Evolutionary conservation across 2,797 vertebrate genomes (phyloP), one percentile per base, ranked within the genome.

Genomic region (Chanos chanos): DNA sequence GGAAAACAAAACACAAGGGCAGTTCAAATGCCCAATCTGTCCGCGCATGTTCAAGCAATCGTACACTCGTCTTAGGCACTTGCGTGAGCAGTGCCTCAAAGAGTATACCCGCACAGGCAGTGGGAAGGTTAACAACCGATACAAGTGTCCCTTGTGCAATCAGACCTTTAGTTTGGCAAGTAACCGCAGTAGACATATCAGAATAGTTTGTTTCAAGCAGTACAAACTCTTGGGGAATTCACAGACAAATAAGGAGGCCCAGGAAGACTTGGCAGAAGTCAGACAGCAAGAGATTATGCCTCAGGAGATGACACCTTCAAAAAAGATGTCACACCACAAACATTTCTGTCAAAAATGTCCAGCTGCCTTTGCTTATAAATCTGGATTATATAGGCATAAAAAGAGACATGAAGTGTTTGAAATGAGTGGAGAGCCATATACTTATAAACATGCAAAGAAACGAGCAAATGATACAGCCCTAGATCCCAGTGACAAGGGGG

Each of bases 321-420:
- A 55, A 1, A 5, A n/a, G 15, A 2, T 9, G 5, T 52, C 15
- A 27, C 33, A 12, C 18, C 82, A 80, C 63, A 83, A 81, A 71
- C n/a, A n/a, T n/a, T n/a, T n/a, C n/a, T 91, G 90, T 70, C 76
- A 34, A 62, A 58, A 81, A 22, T 91, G 90, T 68, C 83, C 87
- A 9, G 83, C 86, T 1, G 44, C 79, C 39, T 91, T 85, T 79
- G 30, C 30, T 41, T 34, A 86, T 67, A 9, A 72, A 13, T 90
- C 89, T 61, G 87, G 86, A 64, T 82, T 80, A 61, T 87, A 81
- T 70, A 82, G 77, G 58, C 90, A 91, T 61, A 80, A 81, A 77
- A 87, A 80, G 64, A 89, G 86, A 74, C 89, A 91, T 12, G 77
- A 82, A 56, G 24, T 81, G 31, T 83, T 52, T 69, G 78, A 84